Percentiles rank a stretch among this genome's conserved stretches.
Conservation (phyloP, 2,797 vertebrate species). For the Danio kyathit region DNA sequence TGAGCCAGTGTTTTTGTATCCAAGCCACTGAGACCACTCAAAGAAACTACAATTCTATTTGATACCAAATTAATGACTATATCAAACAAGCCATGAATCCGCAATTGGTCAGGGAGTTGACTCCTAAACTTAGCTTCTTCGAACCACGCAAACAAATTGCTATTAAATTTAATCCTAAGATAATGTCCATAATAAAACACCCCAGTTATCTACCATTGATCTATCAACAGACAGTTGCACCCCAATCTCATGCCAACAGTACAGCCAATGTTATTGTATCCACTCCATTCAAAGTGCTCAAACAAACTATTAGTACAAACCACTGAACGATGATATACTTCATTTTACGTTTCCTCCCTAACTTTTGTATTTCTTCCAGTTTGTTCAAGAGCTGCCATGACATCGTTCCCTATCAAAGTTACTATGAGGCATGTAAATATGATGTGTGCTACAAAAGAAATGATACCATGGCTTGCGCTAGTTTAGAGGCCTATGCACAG, state of each 20-base stretch:
- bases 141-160: too few species aligned
- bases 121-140: too few species aligned
- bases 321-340: not conserved
- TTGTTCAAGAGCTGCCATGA: constrained; percentile 79
- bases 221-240: too few species aligned
- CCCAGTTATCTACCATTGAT: too few species aligned
- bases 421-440: constrained; percentile 74
- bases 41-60: not conserved
- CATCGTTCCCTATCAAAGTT: constrained; percentile 62
- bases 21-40: not conserved
- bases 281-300: too few species aligned
- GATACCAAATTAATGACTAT: not conserved
- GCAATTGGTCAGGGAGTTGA: too few species aligned
- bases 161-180: too few species aligned
- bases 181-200: too few species aligned
- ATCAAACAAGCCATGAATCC: too few species aligned
- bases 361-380: constrained; percentile 64
- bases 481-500: constrained; percentile 77
- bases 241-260: too few species aligned
- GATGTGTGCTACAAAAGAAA: constrained; percentile 70
- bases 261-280: too few species aligned
- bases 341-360: not conserved
- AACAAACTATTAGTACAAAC: not conserved
- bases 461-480: constrained; percentile 69
- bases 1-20: not conserved